Conservation (phyloP, 1,140 invertebrate species). For the Zaprionus tsacasi region DNA sequence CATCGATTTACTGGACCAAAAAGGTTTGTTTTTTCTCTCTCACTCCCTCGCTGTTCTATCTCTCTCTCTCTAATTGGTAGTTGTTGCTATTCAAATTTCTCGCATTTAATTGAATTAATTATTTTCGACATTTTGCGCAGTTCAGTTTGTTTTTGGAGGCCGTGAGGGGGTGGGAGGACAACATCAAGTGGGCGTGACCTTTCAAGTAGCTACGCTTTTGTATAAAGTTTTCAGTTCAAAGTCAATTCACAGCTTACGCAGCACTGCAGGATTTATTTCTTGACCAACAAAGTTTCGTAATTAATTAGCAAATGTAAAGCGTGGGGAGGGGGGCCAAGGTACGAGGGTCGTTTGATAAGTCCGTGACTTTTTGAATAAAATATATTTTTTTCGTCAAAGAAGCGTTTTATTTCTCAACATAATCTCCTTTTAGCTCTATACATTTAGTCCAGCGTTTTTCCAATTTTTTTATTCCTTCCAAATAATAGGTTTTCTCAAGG, state of each 20-base stretch:
- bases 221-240: constrained; percentile 54
- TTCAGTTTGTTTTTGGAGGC: constrained; percentile 14
- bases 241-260: constrained; percentile 21
- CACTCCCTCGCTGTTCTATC: not conserved
- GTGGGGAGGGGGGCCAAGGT: too few species aligned
- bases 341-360: too few species aligned
- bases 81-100: constrained; percentile 52
- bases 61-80: not conserved
- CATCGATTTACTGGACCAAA: constrained; percentile 88
- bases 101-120: constrained; percentile 70
- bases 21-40: constrained; percentile 84
- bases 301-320: constrained; percentile 15
- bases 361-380: too few species aligned
- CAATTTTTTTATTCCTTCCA: too few species aligned
- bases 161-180: not conserved
- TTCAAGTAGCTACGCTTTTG: constrained; percentile 49
- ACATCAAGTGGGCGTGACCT: constrained; percentile 9
- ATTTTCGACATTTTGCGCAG: constrained; percentile 44
- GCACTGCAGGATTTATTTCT: not conserved
- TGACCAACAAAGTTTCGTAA: constrained; percentile 12
- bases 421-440: too few species aligned
- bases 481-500: too few species aligned
- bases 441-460: too few species aligned
- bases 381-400: too few species aligned
- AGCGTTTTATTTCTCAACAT: too few species aligned